These are phyloP conservation scores for Bombus impatiens DNA, from an alignment of 1,140 invertebrate species.

Conservation along the genomic window DNA sequence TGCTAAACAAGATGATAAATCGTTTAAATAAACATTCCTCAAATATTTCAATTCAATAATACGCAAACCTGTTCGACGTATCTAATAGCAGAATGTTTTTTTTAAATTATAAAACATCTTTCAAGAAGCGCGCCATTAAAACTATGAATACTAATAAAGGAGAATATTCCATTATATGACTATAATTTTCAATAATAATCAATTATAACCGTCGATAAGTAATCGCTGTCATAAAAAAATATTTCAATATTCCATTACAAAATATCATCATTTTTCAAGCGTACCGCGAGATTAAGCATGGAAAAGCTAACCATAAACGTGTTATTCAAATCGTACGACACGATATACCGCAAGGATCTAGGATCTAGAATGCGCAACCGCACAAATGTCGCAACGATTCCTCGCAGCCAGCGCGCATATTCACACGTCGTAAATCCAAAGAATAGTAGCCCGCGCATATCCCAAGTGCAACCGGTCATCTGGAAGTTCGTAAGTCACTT, in stretches of 20 bases:
- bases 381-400: constrained; percentile 48
- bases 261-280: neutral
- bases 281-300: neutral
- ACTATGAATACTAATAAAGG: neutral
- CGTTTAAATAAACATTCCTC: neutral
- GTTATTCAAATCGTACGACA: constrained; percentile 37
- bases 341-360: constrained; percentile 39
- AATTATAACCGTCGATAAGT: neutral
- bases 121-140: neutral
- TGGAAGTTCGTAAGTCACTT: constrained; percentile 53
- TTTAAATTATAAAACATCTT: neutral
- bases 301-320: constrained; percentile 17
- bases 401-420: constrained; percentile 11
- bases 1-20: neutral
- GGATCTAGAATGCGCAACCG: constrained; percentile 48
- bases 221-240: neutral
- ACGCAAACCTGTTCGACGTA: neutral
- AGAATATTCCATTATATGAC: neutral
- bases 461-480: constrained; percentile 45
- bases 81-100: neutral
- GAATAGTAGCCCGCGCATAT: constrained; percentile 44
- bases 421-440: constrained; percentile 53
- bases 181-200: too few relatives aligned
- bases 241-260: neutral
- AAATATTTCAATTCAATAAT: neutral